These are phyloP conservation scores for Craniophora ligustri DNA, from an alignment of 2,888 invertebrate species.

Conservation along the genomic window DNA sequence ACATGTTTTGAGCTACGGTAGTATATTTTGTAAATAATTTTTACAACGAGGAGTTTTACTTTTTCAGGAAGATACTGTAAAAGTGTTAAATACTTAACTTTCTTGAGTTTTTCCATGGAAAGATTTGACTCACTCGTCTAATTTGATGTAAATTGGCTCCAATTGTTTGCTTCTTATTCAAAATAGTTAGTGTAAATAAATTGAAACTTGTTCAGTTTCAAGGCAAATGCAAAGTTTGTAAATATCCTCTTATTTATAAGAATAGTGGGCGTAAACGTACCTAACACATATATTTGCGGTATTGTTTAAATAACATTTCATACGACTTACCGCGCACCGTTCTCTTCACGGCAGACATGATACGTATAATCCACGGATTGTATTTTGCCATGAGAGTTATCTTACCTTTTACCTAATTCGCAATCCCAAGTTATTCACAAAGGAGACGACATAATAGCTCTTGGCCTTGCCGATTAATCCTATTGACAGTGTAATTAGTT, in stretches of 20 bases:
- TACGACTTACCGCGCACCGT: constrained; percentile 16
- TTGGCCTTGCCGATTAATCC: constrained; percentile 36
- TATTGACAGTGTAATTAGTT: constrained; percentile 49
- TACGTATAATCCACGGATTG: constrained; percentile 8
- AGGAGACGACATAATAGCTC: constrained; percentile 22
- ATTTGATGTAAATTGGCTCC: constrained; percentile 27
- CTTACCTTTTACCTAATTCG: constrained; percentile 17
- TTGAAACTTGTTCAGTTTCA: constrained; percentile 24
- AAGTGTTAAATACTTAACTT: background rate
- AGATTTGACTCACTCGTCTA: background rate
- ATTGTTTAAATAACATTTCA: constrained; percentile 47
- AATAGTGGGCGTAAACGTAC: constrained; percentile 27
- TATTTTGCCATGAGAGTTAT: constrained; percentile 3
- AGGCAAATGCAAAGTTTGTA: constrained; percentile 37
- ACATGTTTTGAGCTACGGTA: constrained; percentile 9
- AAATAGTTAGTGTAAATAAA: constrained; percentile 9
- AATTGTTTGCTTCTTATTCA: constrained; percentile 28
- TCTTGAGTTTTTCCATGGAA: background rate
- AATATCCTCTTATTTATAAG: constrained; percentile 48
- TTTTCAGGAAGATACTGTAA: too few relatives aligned
- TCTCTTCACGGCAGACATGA: constrained; percentile 11
- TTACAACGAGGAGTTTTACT: too few relatives aligned
- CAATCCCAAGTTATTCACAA: constrained; percentile 27
- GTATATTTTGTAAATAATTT: constrained; percentile 10
- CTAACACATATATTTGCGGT: constrained; percentile 37